These are phyloP conservation scores for Hylyphantes graminicola DNA, from an alignment of 1,140 invertebrate species.

Conservation along the genomic window DNA sequence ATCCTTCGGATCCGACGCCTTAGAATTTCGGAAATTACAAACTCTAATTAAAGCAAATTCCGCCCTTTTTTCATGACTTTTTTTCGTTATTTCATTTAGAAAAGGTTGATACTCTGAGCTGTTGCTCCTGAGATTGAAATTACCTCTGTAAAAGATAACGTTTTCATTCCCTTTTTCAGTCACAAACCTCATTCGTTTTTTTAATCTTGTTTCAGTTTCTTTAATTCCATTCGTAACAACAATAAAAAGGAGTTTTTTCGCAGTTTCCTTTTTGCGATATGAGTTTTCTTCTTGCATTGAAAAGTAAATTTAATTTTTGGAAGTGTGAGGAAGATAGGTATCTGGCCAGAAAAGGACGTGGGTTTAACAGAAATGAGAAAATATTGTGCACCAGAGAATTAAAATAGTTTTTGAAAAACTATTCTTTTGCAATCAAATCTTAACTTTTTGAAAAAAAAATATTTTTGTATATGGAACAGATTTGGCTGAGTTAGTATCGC, in stretches of 20 bases:
- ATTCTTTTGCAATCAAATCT: no score
- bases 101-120: neutral
- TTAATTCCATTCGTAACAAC: slow-evolving; percentile 46
- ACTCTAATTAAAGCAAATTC: neutral
- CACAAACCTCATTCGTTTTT: slow-evolving; percentile 33
- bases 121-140: slow-evolving; percentile 46
- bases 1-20: neutral
- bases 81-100: slow-evolving; percentile 3
- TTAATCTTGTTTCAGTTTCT: slow-evolving; percentile 45
- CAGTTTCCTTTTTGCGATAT: slow-evolving; percentile 14
- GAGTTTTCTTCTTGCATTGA: neutral
- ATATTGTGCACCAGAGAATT: no score
- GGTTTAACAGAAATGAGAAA: no score
- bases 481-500: no score
- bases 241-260: neutral
- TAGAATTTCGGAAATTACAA: slow-evolving; percentile 40
- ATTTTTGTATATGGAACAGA: no score
- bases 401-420: no score
- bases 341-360: neutral
- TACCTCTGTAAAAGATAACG: slow-evolving; percentile 40
- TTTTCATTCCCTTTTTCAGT: slow-evolving; percentile 32
- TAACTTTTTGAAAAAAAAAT: no score
- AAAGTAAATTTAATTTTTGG: slow-evolving; percentile 39
- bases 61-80: neutral
- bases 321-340: neutral